Percentiles rank a stretch among this genome's conserved stretches.
Evolutionary conservation across 2,888 invertebrate species (phyloP).

Genomic region (Chrysodeixis includens): DNA sequence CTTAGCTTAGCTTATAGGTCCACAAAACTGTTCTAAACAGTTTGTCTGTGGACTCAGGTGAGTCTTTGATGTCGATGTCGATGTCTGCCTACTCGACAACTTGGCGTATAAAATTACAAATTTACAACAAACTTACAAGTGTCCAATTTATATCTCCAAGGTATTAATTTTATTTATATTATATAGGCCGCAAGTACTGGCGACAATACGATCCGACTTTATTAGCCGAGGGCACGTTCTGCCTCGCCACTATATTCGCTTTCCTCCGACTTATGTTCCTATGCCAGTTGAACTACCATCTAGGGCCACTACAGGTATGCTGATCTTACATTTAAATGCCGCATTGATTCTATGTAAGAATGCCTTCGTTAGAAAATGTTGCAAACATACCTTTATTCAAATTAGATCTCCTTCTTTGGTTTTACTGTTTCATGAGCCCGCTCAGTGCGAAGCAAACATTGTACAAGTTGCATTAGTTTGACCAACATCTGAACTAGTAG

Average conservation of each 20-base stretch:
- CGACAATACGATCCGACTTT: conserved; percentile 90
- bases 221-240: conserved; percentile 91
- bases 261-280: conserved; percentile 90
- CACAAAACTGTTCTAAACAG: no score
- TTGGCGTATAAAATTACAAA: conserved; percentile 23
- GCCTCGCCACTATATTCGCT: conserved; percentile 91
- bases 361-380: conserved; percentile 64
- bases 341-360: conserved; percentile 57
- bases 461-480: conserved; percentile 25
- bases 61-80: no score
- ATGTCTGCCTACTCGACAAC: no score
- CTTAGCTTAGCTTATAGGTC: no score
- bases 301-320: conserved; percentile 90
- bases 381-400: conserved; percentile 56
- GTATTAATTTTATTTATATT: conserved; percentile 30
- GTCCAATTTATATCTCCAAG: neutral
- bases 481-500: conserved; percentile 6
- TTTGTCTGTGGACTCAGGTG: no score
- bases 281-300: conserved; percentile 90
- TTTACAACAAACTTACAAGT: conserved; percentile 14
- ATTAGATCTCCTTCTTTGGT: conserved; percentile 51
- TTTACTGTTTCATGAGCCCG: conserved; percentile 51
- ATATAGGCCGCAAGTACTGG: conserved; percentile 91
- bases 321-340: conserved; percentile 58
- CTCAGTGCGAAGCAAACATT: conserved; percentile 34